phyloP scores from a whole-genome alignment of 2,113 vertebrate genomes.

The Geococcyx californianus region DNA sequence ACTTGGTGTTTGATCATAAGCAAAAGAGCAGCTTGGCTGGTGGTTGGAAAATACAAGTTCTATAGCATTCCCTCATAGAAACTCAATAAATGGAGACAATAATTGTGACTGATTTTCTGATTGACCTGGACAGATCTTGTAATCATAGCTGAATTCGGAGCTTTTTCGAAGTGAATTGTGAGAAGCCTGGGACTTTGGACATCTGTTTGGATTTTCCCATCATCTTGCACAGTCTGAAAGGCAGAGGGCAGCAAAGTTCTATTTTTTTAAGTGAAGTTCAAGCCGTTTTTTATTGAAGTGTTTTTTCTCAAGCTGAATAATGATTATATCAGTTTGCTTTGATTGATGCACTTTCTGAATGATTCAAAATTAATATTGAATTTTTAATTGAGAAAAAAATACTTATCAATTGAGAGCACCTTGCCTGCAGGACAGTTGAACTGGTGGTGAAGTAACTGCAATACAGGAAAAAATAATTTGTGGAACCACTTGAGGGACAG shows the following conservation, averaged over 20 bases:
- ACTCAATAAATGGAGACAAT: not conserved
- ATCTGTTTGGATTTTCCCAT: not conserved
- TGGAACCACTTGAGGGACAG: not conserved
- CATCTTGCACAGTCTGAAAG: not conserved
- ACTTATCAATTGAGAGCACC: not conserved
- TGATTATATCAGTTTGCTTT: not conserved
- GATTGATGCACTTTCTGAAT: not conserved
- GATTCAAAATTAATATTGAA: not conserved
- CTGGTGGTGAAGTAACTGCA: not conserved
- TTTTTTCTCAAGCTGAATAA: not conserved
- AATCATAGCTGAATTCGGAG: not conserved
- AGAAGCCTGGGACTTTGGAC: not conserved
- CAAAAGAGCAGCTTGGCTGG: not conserved
- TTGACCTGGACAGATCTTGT: not conserved
- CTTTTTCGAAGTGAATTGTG: not conserved
- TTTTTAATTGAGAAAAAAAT: not conserved
- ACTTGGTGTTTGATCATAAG: not conserved
- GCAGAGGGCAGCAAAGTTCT: slow-evolving; percentile 78
- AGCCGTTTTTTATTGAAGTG: not conserved
- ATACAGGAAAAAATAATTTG: not conserved
- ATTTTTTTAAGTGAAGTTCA: slow-evolving; percentile 3
- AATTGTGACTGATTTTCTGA: not conserved
- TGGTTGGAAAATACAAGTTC: too few relatives aligned
- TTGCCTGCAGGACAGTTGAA: not conserved
- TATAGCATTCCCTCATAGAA: not conserved